Conservation (phyloP, 2,113 vertebrate species). For the Fregetta grallaria region DNA sequence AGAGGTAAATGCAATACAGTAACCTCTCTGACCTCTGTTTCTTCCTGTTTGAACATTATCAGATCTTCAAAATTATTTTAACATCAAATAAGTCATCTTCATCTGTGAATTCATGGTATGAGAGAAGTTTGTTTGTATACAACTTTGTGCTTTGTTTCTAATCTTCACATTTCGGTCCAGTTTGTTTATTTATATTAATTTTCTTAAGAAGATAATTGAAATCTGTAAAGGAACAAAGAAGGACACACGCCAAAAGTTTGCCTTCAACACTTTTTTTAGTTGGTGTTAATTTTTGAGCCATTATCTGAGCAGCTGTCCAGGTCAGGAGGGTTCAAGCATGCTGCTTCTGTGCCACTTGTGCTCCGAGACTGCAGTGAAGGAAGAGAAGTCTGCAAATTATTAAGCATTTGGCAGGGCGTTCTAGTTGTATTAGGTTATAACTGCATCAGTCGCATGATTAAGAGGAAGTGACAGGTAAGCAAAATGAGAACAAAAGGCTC, state of each 20-base stretch:
- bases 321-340: background rate
- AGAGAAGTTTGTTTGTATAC: background rate
- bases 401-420: conserved; percentile 26
- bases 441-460: background rate
- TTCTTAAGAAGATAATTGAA: background rate
- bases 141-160: background rate
- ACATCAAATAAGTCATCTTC: background rate
- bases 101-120: background rate
- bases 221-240: background rate
- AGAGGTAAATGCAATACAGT: background rate
- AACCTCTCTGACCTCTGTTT: background rate
- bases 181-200: background rate
- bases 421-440: conserved; percentile 12
- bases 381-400: conserved; percentile 10
- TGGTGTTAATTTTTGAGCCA: conserved; percentile 2
- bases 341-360: background rate
- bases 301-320: conserved; percentile 20
- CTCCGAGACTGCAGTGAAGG: background rate
- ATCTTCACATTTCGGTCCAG: background rate
- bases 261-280: background rate
- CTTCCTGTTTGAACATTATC: background rate
- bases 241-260: background rate
- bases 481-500: conserved; percentile 52
- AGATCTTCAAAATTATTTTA: background rate
- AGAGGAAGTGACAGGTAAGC: conserved; percentile 44